Conservation (phyloP, 2,797 vertebrate genomes). For the Sebastes wilsoni region DNA sequence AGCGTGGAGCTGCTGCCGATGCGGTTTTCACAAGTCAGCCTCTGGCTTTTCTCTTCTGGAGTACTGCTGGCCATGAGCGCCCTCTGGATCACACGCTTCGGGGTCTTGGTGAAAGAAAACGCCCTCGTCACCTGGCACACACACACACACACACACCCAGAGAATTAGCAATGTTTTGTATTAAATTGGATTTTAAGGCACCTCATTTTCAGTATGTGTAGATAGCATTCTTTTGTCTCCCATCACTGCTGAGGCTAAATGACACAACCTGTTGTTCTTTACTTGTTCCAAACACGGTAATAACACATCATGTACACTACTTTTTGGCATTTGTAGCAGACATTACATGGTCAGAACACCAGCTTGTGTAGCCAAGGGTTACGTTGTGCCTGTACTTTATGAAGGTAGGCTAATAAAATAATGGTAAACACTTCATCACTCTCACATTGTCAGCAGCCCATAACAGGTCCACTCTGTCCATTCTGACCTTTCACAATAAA, state of each 20-base stretch:
- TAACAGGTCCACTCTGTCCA: too few species aligned
- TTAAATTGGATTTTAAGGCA: background rate
- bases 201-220: background rate
- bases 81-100: conserved; percentile 92
- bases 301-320: too few species aligned
- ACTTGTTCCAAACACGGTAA: background rate
- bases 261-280: background rate
- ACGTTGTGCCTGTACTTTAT: too few species aligned
- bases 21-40: conserved; percentile 77
- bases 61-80: conserved; percentile 89
- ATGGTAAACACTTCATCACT: too few species aligned
- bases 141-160: background rate
- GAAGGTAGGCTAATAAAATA: too few species aligned
- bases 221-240: background rate
- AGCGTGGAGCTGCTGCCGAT: conserved; percentile 87
- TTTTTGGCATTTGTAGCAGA: background rate
- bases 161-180: background rate
- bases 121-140: conserved; percentile 90
- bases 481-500: too few species aligned
- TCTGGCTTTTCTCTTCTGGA: conserved; percentile 87
- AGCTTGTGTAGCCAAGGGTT: too few species aligned
- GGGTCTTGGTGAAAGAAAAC: conserved; percentile 97
- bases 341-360: background rate
- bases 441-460: too few species aligned
- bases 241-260: background rate